phyloP scores from a whole-genome alignment of 2,113 vertebrate genomes.

The Monarcha castaneiventris region DNA sequence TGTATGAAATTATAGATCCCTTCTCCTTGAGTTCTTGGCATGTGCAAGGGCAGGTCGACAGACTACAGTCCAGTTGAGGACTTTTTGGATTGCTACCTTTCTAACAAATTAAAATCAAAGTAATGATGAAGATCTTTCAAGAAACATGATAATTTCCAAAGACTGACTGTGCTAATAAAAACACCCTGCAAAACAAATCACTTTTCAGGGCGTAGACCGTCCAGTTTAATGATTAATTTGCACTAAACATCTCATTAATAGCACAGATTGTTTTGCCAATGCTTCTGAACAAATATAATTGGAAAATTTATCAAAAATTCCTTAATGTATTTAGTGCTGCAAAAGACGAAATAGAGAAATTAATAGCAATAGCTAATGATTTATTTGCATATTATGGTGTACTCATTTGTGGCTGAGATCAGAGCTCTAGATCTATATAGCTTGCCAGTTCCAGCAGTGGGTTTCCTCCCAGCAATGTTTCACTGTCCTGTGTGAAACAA shows the following conservation, averaged over 20 bases:
- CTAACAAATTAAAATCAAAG: background rate
- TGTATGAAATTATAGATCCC: background rate
- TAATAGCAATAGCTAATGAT: background rate
- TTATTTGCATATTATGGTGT: background rate
- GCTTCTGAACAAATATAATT: conserved; percentile 57
- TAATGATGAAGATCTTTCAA: background rate
- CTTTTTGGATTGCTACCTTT: background rate
- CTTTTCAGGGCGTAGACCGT: background rate
- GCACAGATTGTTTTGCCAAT: conserved; percentile 51
- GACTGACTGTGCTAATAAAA: conserved; percentile 8
- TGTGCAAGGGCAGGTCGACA: background rate
- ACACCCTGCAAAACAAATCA: background rate
- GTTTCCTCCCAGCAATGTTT: background rate
- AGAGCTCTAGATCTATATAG: background rate
- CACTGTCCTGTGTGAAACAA: background rate
- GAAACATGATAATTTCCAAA: background rate
- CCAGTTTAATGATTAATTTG: conserved; percentile 53
- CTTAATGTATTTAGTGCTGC: conserved; percentile 20
- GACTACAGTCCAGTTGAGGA: background rate
- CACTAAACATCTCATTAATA: conserved; percentile 56
- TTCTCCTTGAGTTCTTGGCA: background rate
- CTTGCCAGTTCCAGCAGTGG: background rate
- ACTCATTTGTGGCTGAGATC: background rate
- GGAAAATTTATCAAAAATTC: conserved; percentile 60
- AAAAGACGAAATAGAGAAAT: conserved; percentile 7